Percentiles rank a stretch among this genome's conserved stretches.
phyloP scores from a whole-genome alignment of 1,140 invertebrate species.

The Chlorops oryzae region DNA sequence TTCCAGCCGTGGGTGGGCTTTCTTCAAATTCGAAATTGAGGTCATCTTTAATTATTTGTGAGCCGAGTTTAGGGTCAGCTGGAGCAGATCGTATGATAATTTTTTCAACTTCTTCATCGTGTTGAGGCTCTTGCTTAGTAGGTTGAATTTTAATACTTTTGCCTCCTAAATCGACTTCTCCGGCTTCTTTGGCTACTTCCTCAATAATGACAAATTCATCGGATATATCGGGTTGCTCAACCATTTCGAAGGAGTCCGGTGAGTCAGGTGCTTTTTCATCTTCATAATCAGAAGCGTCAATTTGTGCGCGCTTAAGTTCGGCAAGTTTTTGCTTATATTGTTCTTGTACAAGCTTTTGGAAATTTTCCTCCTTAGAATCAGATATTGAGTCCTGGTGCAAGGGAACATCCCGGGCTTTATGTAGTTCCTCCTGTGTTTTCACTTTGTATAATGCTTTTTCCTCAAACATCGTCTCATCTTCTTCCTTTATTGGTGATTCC shows the following conservation, averaged over 20 bases:
- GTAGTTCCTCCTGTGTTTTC: conserved; percentile 37
- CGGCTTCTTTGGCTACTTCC: conserved; percentile 75
- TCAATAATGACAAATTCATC: conserved; percentile 83
- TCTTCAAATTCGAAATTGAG: conserved; percentile 69
- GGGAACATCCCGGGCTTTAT: conserved; percentile 32
- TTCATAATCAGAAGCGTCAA: conserved; percentile 38
- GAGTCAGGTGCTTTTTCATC: conserved; percentile 63
- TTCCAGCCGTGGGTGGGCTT: conserved; percentile 55
- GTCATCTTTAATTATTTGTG: conserved; percentile 53
- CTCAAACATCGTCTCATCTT: conserved; percentile 26
- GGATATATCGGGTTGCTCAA: conserved; percentile 76
- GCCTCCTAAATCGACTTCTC: conserved; percentile 71
- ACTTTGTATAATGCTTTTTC: conserved; percentile 42
- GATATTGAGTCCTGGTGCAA: conserved; percentile 28
- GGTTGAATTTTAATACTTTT: conserved; percentile 66
- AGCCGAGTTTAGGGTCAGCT: conserved; percentile 46
- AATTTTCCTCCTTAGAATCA: conserved; percentile 42
- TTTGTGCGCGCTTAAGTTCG: conserved; percentile 43
- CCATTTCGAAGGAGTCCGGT: conserved; percentile 83
- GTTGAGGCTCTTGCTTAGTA: conserved; percentile 54
- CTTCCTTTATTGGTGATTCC: conserved; percentile 36
- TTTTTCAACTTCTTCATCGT: conserved; percentile 69
- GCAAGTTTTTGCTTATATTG: conserved; percentile 45
- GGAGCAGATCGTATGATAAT: conserved; percentile 59
- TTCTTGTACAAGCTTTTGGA: conserved; percentile 41